phyloP scores from a whole-genome alignment of 23 tunicate species.

The Trididemnum clinides region DNA sequence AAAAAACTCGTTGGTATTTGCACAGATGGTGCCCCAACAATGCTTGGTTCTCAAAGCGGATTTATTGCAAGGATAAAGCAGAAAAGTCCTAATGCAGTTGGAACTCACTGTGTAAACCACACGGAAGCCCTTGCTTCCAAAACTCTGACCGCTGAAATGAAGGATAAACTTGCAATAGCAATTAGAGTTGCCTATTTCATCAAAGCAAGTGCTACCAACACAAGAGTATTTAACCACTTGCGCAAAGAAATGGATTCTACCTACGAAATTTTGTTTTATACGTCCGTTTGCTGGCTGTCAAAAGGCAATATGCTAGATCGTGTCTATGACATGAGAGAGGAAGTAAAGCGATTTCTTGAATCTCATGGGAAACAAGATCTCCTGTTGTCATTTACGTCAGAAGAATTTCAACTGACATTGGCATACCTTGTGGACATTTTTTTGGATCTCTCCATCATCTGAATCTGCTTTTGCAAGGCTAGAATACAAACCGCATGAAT shows the following conservation, averaged over 20 bases:
- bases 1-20: slow-evolving; percentile 58
- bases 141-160: slow-evolving; percentile 29
- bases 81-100: slow-evolving; percentile 43
- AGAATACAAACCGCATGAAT: slow-evolving; percentile 46
- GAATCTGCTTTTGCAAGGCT: slow-evolving; percentile 42
- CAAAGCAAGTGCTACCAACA: no score
- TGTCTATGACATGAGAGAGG: slow-evolving; percentile 56
- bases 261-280: slow-evolving; percentile 43
- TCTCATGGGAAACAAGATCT: slow-evolving; percentile 37
- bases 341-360: slow-evolving; percentile 41
- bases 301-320: slow-evolving; percentile 53
- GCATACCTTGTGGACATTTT: slow-evolving; percentile 53
- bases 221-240: slow-evolving; percentile 48
- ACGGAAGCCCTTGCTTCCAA: slow-evolving; percentile 31
- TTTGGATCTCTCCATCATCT: slow-evolving; percentile 24
- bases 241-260: slow-evolving; percentile 50
- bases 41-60: no score
- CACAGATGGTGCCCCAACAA: slow-evolving; percentile 70
- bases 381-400: slow-evolving; percentile 34
- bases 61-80: slow-evolving; percentile 56
- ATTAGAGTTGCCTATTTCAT: slow-evolving; percentile 45
- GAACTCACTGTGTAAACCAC: slow-evolving; percentile 52
- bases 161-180: slow-evolving; percentile 31
- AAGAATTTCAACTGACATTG: slow-evolving; percentile 38
- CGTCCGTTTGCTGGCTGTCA: slow-evolving; percentile 53